phyloP scores from a whole-genome alignment of 2,888 invertebrate species.

The Macrophya annulata region DNA sequence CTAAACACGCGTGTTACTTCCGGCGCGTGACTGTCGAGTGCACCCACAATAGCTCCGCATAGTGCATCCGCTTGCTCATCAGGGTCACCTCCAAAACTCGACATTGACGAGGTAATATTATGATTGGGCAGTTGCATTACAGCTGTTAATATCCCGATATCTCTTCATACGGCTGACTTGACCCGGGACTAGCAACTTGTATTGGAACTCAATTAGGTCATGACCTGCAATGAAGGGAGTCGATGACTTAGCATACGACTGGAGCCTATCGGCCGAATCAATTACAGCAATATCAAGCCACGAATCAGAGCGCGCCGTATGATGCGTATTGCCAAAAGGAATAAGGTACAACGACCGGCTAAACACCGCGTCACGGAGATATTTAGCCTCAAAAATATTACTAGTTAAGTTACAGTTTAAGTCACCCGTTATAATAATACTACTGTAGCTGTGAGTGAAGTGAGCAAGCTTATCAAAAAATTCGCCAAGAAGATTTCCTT shows the following conservation, averaged over 20 bases:
- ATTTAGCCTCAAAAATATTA: background rate
- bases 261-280: background rate
- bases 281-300: background rate
- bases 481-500: background rate
- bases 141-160: background rate
- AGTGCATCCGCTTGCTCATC: background rate
- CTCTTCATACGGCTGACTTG: background rate
- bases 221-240: background rate
- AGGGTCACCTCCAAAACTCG: background rate
- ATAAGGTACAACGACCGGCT: background rate
- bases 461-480: background rate
- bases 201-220: background rate
- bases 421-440: background rate
- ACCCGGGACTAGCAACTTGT: background rate
- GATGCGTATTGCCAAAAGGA: background rate
- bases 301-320: background rate
- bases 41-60: background rate
- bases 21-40: background rate
- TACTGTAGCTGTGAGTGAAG: background rate
- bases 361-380: background rate
- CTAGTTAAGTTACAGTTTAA: background rate
- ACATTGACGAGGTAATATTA: background rate
- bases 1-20: background rate
- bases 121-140: too few species aligned
- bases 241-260: background rate